Conservation (phyloP, 2,888 invertebrate species). For the Invenusta paracnida region DNA sequence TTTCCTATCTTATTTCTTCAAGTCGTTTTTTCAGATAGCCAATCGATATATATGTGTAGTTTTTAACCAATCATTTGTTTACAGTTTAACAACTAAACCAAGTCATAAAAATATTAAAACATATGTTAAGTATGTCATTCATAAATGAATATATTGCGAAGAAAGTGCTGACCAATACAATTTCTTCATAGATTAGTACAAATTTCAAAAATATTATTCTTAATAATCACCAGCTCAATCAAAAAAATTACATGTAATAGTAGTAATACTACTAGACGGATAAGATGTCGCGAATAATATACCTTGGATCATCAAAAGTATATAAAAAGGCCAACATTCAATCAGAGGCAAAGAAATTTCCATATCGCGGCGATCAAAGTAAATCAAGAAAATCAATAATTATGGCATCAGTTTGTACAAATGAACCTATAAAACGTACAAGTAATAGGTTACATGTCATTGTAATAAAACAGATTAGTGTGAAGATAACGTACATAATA, state of each 20-base stretch:
- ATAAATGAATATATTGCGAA: background rate
- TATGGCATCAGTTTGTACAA: no score
- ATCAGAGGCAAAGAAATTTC: background rate
- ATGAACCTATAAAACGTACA: no score
- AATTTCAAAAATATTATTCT: slow-evolving; percentile 14
- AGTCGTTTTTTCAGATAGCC: no score
- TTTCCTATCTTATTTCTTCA: no score
- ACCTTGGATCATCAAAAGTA: background rate
- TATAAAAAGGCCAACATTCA: slow-evolving; percentile 9
- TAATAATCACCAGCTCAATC: background rate
- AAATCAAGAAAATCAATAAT: background rate
- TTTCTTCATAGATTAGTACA: background rate
- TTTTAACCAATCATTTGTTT: no score
- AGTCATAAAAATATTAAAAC: background rate
- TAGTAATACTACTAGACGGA: no score
- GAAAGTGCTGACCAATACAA: background rate
- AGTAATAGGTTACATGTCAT: no score
- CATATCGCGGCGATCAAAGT: background rate
- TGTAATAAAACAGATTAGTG: no score
- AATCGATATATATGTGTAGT: no score
- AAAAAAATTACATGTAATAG: background rate
- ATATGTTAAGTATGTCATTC: background rate
- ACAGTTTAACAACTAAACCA: no score
- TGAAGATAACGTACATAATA: no score
- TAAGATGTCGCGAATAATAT: no score